Base-by-base conservation (phyloP, 2,113 vertebrate species). In the Ranitomeya variabilis region DNA sequence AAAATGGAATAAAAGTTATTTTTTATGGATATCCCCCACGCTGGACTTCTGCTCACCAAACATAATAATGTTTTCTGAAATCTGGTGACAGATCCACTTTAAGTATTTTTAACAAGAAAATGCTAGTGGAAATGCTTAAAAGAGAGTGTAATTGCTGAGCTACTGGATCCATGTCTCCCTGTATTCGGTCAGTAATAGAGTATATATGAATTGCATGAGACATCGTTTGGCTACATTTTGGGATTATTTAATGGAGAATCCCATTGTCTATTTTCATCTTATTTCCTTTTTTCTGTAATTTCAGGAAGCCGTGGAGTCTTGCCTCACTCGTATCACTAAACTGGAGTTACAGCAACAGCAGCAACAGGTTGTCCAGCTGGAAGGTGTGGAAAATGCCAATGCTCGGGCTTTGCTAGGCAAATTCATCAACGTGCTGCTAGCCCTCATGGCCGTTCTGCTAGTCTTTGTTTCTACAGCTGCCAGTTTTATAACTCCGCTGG, bases 331-430 rank as follows among this genome's bases (percentile, higher is more conserved):
- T 14, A 96, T 99, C 92, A 98, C 97, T 91, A 99, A 99, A 92
- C 94, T 99, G 94, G 98, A 99, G 93, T 94, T 99, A 60, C 98
- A 99, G 94, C 98, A 99, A 92, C 98, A 99, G 86, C 98, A 99
- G 95, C 98, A 99, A 93, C 98, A 99, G 90, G 98, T 99, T 77
- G 98, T 98, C 26, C 98, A 99, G 95, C 92, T 99, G 93, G 98
- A 99, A 86, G 98, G 98, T 0, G 97, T 99, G 91, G 98, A 99
- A 94, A 99, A 99, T 1, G 98, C 98, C 92, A 98, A 99, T 0
- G 98, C 98, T 0, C 94, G 98, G 18, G 98, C 97, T 0, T 96
- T 99, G 88, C 96, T 99, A 93, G 98, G 98, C 85, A 99, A 99
- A 90, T 97, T 99, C 94, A 99, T 99, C 94, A 99, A 99, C 1